Conservation (phyloP, 37 sponge, comb jelly and placozoan genomes). For the Bolinopsis microptera region DNA sequence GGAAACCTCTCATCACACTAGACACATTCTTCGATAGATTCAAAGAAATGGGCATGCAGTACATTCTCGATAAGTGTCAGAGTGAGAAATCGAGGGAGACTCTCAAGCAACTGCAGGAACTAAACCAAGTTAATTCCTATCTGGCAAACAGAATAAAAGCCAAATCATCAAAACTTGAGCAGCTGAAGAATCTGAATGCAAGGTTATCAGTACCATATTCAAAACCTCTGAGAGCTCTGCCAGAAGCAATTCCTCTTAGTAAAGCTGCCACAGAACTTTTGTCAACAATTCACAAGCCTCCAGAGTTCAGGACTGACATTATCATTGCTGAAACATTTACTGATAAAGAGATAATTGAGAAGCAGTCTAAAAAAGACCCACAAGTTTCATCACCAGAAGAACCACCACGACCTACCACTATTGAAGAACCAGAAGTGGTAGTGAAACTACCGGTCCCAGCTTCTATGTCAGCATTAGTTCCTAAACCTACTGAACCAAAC, state of each 20-base stretch:
- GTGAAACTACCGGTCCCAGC: constrained; percentile 13
- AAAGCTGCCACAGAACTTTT: constrained; percentile 5
- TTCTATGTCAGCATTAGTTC: constrained; percentile 12
- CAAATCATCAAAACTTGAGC: constrained; percentile 32
- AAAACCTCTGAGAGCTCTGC: background rate
- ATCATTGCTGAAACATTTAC: constrained; percentile 38
- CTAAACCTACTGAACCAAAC: background rate
- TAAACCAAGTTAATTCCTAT: constrained; percentile 17
- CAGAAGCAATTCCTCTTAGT: constrained; percentile 13
- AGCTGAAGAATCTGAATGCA: background rate
- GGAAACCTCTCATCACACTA: constrained; percentile 47
- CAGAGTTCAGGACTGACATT: background rate
- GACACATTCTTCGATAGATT: constrained; percentile 40
- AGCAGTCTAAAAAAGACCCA: background rate
- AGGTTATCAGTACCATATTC: constrained; percentile 12
- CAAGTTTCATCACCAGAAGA: background rate
- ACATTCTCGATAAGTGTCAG: background rate
- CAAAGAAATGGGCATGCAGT: constrained; percentile 63
- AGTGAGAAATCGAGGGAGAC: constrained; percentile 15
- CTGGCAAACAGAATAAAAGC: constrained; percentile 42
- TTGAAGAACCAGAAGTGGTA: background rate
- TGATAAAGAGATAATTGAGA: background rate
- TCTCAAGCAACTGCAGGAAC: constrained; percentile 25
- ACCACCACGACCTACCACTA: background rate
- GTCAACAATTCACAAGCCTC: constrained; percentile 16